A percentile compares a stretch with the other conserved stretches of the same genome.
phyloP scores from a whole-genome alignment of 2,113 vertebrate species.

The Ellobius talpinus region DNA sequence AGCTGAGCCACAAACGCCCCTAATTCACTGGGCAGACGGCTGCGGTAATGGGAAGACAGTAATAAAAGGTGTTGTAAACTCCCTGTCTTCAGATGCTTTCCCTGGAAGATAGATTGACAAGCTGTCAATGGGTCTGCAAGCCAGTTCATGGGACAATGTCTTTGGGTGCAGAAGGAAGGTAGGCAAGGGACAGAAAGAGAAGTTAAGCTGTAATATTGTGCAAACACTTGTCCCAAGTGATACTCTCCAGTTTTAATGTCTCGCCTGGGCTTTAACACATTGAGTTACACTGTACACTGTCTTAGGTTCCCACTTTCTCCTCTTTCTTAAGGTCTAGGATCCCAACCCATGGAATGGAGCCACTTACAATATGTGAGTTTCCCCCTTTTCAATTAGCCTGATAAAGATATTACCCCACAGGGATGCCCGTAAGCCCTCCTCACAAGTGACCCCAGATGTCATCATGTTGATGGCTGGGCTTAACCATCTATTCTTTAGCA shows the following conservation, averaged over 20 bases:
- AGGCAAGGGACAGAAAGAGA: neutral
- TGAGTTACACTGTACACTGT: neutral
- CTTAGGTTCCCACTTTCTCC: neutral
- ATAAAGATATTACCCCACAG: too few species aligned
- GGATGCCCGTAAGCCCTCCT: neutral
- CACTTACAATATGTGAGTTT: neutral
- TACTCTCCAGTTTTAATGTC: neutral
- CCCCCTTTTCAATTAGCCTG: neutral
- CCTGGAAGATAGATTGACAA: neutral
- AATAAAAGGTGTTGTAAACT: slow-evolving; percentile 10
- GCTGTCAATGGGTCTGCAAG: neutral
- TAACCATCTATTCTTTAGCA: neutral
- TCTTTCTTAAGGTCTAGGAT: neutral
- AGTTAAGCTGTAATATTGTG: neutral
- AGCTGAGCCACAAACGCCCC: slow-evolving; percentile 22
- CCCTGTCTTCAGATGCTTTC: neutral
- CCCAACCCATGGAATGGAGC: neutral
- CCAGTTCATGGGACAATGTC: neutral
- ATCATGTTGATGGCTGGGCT: neutral
- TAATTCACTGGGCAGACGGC: slow-evolving; percentile 1
- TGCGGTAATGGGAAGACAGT: neutral
- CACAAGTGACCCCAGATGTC: neutral
- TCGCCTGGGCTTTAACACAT: neutral
- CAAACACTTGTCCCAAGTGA: accelerated
- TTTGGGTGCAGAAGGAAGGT: neutral